Conservation (phyloP, 35 echinoderm and acorn worm genomes). For the Ptychodera flava region DNA sequence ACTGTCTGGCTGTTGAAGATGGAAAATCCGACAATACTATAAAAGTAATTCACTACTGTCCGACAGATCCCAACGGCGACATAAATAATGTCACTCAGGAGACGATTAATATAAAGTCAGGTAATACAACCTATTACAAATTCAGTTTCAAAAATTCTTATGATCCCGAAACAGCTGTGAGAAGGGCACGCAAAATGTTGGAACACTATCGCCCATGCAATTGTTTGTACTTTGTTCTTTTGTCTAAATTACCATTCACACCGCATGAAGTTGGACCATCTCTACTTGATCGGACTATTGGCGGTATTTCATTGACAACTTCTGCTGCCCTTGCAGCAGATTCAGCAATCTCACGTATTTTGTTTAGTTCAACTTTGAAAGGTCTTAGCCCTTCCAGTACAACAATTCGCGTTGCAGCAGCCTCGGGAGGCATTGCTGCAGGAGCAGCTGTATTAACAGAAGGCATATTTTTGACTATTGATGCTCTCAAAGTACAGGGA, state of each 20-base stretch:
- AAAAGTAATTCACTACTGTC: background rate
- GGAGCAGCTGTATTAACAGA: background rate
- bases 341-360: background rate
- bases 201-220: background rate
- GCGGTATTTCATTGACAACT: background rate
- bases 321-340: background rate
- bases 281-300: background rate
- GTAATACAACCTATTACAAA: too few species aligned
- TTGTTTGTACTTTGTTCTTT: background rate
- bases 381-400: background rate
- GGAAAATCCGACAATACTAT: background rate
- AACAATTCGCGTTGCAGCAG: background rate
- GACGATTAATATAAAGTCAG: too few species aligned
- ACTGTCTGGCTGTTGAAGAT: background rate
- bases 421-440: background rate
- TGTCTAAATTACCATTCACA: background rate
- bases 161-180: background rate
- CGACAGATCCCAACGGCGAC: too few species aligned
- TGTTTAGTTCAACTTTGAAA: background rate
- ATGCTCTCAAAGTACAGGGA: background rate
- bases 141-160: background rate
- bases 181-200: background rate
- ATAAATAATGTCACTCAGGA: too few species aligned
- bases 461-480: background rate
- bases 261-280: background rate